Evolutionary conservation across 2,113 vertebrate species (phyloP), one percentile per base, ranked within the genome.

Genomic region (Pteruthius melanotis): DNA sequence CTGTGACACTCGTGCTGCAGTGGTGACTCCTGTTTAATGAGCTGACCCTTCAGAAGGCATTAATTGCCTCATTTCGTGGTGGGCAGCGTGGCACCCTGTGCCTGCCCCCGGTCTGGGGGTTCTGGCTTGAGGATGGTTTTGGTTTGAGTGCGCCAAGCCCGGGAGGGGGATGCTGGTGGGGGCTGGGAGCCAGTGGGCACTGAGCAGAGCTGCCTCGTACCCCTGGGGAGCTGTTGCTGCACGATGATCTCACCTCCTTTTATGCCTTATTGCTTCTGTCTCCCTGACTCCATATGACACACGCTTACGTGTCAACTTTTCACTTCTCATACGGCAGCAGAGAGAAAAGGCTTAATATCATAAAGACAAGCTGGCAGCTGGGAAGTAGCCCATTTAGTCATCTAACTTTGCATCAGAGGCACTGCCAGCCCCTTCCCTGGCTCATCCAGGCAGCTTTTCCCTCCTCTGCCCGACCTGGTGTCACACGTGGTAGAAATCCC

Each of bases 191-290:
- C 70, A 70, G 70, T 11, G 4, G 91, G 81, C 27, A 2, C 74
- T 19, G 71, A 60, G 84, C 60, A 70, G 87, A 30, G 21, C 60
- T 87, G 89, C 78, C 65, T 86, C 8, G 14, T 39, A 44, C 82
- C 94, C 95, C 87, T 37, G 84, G 93, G 87, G 89, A 86, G 90
- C 1, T 64, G 82, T 37, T 76, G 90, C 91, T 86, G 76, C 70
- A 17, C 8, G 39, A 94, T 95, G 96, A 94, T 95, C 93, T 97
- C 91, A 94, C 95, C 93, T 97, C 93, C 93, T 95, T 95, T 96
- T 96, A 95, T 63, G 94, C 93, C 96, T 94, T 97, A 96, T 94
- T 97, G 97, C 96, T 93, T 80, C 97, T 95, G 92, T 95, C 96
- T 94, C 23, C 78, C 79, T 96, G 87, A 65, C 93, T 96, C 71